Evolutionary conservation across 92 coral and sea anemone genomes (phyloP), one percentile per base, ranked within the genome.

Genomic region (Palythoa heliodiscus): DNA sequence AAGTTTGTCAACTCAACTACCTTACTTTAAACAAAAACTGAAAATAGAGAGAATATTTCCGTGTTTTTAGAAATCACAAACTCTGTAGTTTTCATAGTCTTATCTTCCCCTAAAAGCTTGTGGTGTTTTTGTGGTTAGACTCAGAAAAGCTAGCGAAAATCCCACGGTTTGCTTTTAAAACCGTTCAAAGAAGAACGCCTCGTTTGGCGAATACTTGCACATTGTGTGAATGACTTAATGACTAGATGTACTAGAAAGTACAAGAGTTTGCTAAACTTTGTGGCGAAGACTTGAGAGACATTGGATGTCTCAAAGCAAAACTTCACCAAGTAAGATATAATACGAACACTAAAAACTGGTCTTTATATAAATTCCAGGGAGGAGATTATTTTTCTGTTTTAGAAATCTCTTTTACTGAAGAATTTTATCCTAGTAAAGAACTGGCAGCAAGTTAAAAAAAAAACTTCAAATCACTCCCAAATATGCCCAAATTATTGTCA

Each of bases 141-240:
- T 54, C 3, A 55, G 43, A 22, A 24, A 22, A 54, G 25, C 38
- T 19, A 64, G 50, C 23, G 23, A 54, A 55, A 76, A 75, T 0
- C 48, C 57, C 25, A 60, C 39, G 48, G 25, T n/a, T 14, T 53
- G 22, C n/a, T 64, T 19, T 5, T 9, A 43, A 48, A 80, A 48
- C 74, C 37, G 54, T 67, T 47, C 57, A 66, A 19, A 11, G 47
- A 24, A 66, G 73, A 12, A 29, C 35, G 66, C 39, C 57, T 50
- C 25, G 13, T 63, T 78, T 66, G 67, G 83, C 52, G 83, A 50
- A 66, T 60, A 80, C 47, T 64, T 80, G 50, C 48, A 55, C 67
- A 54, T 54, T 53, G 60, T 47, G 11, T 80, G 60, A 66, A 80
- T 43, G 61, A 67, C 58, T 80, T 80, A 80, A 80, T 80, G 84